phyloP scores from a whole-genome alignment of 2,797 vertebrate genomes.

The Channa striata region DNA sequence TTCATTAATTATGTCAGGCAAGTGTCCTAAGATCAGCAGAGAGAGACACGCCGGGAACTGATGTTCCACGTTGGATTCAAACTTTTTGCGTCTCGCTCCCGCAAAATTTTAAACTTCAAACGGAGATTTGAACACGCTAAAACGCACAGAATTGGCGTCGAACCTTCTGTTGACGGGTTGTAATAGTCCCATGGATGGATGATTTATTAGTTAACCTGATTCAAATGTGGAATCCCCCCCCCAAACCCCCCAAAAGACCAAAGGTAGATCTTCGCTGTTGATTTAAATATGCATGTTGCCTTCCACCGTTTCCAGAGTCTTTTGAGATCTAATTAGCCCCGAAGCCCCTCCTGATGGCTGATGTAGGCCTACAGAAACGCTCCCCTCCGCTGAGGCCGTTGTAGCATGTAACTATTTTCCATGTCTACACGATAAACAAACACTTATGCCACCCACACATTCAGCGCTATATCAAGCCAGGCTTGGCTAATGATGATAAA shows the following conservation, averaged over 20 bases:
- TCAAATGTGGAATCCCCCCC: slow-evolving; percentile 49
- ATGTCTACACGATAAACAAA: slow-evolving; percentile 79
- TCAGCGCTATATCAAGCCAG: slow-evolving; percentile 57
- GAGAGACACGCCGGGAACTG: slow-evolving; percentile 1
- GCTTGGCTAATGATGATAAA: slow-evolving; percentile 83
- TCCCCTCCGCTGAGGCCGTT: slow-evolving; percentile 41
- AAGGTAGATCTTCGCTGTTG: slow-evolving; percentile 15
- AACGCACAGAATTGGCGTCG: slow-evolving; percentile 30
- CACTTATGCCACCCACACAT: slow-evolving; percentile 71
- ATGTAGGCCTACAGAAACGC: slow-evolving; percentile 44
- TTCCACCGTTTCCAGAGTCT: slow-evolving; percentile 53
- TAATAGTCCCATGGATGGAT: slow-evolving; percentile 60
- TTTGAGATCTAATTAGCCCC: slow-evolving; percentile 69
- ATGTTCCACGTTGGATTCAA: not conserved
- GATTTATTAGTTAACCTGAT: slow-evolving; percentile 58
- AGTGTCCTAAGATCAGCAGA: slow-evolving; percentile 34
- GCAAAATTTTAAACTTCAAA: slow-evolving; percentile 1
- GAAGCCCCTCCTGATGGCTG: slow-evolving; percentile 52
- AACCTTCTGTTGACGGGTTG: slow-evolving; percentile 31
- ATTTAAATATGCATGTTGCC: slow-evolving; percentile 56
- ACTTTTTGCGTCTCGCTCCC: not conserved
- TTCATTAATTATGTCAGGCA: slow-evolving; percentile 61
- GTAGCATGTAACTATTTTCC: slow-evolving; percentile 81
- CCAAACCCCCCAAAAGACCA: slow-evolving; percentile 10
- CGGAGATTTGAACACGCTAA: slow-evolving; percentile 14